Conservation (phyloP, 2,797 vertebrate genomes). For the Ficedula albicollis region DNA sequence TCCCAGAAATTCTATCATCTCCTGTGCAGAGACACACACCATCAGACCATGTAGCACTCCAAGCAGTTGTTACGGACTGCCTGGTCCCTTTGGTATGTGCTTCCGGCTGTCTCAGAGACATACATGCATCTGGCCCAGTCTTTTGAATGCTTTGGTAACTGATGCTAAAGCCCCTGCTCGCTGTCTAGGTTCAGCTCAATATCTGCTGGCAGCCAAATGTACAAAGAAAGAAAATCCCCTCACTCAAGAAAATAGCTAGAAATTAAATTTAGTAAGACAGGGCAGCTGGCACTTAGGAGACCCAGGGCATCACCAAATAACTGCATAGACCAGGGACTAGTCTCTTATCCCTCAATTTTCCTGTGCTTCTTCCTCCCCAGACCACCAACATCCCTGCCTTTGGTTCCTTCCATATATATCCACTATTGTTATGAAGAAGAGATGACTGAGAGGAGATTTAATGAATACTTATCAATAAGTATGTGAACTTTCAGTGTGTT, state of each 20-base stretch:
- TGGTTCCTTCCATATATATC: background rate
- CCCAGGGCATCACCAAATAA: background rate
- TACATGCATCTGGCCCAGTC: accelerated
- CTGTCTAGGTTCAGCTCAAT: background rate
- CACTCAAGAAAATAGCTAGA: background rate
- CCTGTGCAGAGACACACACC: background rate
- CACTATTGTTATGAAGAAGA: background rate
- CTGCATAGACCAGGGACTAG: background rate
- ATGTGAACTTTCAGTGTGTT: background rate
- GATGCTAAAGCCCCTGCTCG: background rate
- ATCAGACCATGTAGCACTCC: background rate
- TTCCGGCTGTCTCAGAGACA: background rate
- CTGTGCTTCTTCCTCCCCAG: background rate
- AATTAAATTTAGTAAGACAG: background rate
- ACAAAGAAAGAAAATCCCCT: background rate
- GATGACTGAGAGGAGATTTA: background rate
- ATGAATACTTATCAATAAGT: background rate
- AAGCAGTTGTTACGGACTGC: background rate
- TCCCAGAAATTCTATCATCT: background rate
- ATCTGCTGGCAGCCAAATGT: background rate
- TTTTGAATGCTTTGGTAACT: background rate
- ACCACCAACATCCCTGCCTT: background rate
- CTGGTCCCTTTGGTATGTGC: background rate
- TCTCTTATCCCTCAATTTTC: background rate
- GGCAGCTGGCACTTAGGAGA: background rate